Conservation (phyloP, 2,888 invertebrate species). For the Zygothrica quintamaculata region DNA sequence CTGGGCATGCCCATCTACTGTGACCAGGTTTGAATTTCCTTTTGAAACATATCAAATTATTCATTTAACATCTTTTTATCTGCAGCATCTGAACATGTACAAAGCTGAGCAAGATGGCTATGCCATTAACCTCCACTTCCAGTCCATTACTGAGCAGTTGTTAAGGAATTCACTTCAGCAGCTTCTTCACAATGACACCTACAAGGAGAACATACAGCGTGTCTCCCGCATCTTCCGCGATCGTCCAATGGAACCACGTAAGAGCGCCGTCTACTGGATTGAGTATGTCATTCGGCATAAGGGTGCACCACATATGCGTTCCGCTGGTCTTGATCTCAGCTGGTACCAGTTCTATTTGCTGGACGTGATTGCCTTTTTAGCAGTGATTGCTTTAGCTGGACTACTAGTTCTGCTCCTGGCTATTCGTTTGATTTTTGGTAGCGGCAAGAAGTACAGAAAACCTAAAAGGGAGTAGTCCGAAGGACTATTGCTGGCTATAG, state of each 20-base stretch:
- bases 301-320: constrained; percentile 78
- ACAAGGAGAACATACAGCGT: constrained; percentile 76
- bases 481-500: too few relatives aligned
- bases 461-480: constrained; percentile 45
- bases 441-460: constrained; percentile 35
- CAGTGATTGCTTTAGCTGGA: not conserved
- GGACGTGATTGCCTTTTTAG: constrained; percentile 64
- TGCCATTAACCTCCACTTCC: constrained; percentile 78
- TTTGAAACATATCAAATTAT: not conserved
- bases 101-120: constrained; percentile 69
- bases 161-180: constrained; percentile 79
- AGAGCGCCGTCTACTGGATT: constrained; percentile 82
- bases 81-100: constrained; percentile 65
- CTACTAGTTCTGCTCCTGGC: constrained; percentile 2
- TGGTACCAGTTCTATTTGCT: constrained; percentile 81
- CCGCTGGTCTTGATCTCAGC: constrained; percentile 68
- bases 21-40: constrained; percentile 71
- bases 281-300: constrained; percentile 82
- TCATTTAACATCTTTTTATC: not conserved
- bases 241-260: constrained; percentile 74
- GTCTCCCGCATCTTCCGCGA: constrained; percentile 78
- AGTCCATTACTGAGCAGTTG: constrained; percentile 75
- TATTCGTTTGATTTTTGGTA: constrained; percentile 34
- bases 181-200: constrained; percentile 83
- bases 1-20: not conserved